These are phyloP conservation scores for Phrixothrix hirtus DNA, from an alignment of 2,888 invertebrate species.

Conservation along the genomic window DNA sequence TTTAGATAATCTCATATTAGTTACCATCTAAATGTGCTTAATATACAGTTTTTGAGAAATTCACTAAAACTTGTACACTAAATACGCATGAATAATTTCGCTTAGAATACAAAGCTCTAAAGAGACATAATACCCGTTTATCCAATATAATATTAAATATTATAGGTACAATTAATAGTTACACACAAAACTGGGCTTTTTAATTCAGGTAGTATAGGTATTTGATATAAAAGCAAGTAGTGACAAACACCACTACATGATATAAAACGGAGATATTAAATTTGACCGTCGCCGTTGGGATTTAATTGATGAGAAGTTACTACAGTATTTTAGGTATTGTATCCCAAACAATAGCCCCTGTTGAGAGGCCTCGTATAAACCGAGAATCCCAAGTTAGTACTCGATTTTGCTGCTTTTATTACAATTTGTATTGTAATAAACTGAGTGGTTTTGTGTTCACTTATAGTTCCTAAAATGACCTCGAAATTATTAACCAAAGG, in stretches of 20 bases:
- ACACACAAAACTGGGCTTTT: too few species aligned
- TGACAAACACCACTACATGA: constrained; percentile 11
- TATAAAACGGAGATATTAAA: constrained; percentile 23
- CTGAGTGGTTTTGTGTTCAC: constrained; percentile 4
- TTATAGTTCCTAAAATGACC: background rate
- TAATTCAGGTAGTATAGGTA: too few species aligned
- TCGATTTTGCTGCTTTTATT: constrained; percentile 24
- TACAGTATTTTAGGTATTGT: constrained; percentile 26
- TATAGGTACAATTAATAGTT: too few species aligned
- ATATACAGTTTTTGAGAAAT: too few species aligned
- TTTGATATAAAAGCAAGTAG: too few species aligned
- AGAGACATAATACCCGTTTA: too few species aligned
- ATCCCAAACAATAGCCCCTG: constrained; percentile 24
- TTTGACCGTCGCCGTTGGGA: constrained; percentile 18
- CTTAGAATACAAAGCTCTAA: too few species aligned
- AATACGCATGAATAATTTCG: too few species aligned
- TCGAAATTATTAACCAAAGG: background rate
- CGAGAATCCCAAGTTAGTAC: constrained; percentile 14
- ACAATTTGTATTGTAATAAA: constrained; percentile 19
- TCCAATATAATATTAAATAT: too few species aligned
- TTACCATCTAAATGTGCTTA: too few species aligned
- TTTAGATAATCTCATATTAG: too few species aligned
- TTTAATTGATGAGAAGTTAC: constrained; percentile 29
- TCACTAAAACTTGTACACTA: too few species aligned
- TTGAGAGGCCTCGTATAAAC: constrained; percentile 19